Evolutionary conservation across 1,140 invertebrate genomes (phyloP).

Genomic region (Muscidifurax raptorellus): DNA sequence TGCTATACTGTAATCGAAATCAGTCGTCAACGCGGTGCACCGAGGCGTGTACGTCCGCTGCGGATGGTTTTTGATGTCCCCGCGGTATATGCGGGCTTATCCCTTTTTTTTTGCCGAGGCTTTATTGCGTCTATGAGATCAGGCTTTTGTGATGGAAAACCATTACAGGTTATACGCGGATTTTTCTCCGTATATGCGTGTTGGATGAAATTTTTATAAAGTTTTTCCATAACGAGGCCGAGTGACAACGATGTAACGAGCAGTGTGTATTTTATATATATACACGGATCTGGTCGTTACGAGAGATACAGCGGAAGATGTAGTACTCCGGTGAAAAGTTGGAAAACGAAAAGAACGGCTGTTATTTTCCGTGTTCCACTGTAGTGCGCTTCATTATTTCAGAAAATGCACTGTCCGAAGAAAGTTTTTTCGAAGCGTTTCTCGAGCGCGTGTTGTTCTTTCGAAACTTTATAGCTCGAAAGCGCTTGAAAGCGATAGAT

Average conservation of each 20-base stretch:
- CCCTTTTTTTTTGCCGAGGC: background rate
- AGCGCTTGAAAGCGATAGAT: too few species aligned
- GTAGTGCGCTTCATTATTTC: background rate
- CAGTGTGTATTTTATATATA: background rate
- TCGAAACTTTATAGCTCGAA: too few species aligned
- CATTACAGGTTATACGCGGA: background rate
- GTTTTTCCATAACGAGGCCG: background rate
- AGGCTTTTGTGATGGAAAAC: background rate
- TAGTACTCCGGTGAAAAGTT: background rate
- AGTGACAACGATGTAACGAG: background rate
- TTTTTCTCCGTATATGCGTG: background rate
- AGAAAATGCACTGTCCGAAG: background rate
- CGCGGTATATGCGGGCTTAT: background rate
- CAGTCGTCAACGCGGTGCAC: background rate
- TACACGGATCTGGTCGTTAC: background rate
- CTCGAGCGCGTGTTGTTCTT: too few species aligned
- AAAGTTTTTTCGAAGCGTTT: too few species aligned
- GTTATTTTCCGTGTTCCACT: background rate
- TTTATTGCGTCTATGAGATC: background rate
- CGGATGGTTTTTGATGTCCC: background rate
- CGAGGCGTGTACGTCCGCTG: background rate
- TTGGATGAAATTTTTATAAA: background rate
- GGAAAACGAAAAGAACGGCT: background rate
- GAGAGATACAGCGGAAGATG: background rate
- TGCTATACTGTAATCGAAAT: conserved; percentile 5